These are phyloP conservation scores for Iselma pallidipennis DNA, from an alignment of 2,888 invertebrate species.

Conservation along the genomic window DNA sequence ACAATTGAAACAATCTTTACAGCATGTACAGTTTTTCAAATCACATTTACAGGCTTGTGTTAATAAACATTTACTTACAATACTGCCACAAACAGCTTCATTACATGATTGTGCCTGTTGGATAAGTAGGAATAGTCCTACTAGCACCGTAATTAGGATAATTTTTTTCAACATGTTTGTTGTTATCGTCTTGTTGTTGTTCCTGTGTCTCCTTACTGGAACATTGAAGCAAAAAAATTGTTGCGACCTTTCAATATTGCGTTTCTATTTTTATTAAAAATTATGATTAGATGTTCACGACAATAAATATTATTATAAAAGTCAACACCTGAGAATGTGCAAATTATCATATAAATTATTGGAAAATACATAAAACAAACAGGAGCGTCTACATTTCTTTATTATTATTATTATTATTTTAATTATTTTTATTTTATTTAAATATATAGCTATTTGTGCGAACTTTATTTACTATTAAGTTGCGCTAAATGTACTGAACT, in stretches of 20 bases:
- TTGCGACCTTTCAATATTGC: background rate
- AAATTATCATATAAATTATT: slow-evolving; percentile 19
- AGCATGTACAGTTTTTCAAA: slow-evolving; percentile 89
- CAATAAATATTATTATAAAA: slow-evolving; percentile 5
- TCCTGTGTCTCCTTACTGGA: background rate
- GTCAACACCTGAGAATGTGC: slow-evolving; percentile 21
- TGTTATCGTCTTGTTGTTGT: too few species aligned
- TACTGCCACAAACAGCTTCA: slow-evolving; percentile 93
- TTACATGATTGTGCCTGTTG: slow-evolving; percentile 67
- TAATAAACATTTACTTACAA: slow-evolving; percentile 95
- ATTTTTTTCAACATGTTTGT: slow-evolving; percentile 17
- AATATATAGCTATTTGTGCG: background rate
- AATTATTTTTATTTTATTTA: background rate
- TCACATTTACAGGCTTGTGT: slow-evolving; percentile 97
- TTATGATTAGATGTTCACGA: slow-evolving; percentile 3
- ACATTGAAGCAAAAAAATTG: slow-evolving; percentile 2
- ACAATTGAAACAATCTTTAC: slow-evolving; percentile 91
- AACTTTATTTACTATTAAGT: background rate
- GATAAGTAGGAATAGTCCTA: slow-evolving; percentile 19
- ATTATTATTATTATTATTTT: too few species aligned
- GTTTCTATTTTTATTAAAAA: slow-evolving; percentile 7
- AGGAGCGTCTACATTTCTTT: slow-evolving; percentile 2
- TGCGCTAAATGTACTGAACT: slow-evolving; percentile 6
- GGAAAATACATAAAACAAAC: slow-evolving; percentile 6
- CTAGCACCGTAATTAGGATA: slow-evolving; percentile 8